Percentiles rank a stretch among this genome's conserved stretches.
These are phyloP conservation scores for Triops longicaudatus DNA, from an alignment of 1,140 invertebrate genomes.

Conservation along the genomic window DNA sequence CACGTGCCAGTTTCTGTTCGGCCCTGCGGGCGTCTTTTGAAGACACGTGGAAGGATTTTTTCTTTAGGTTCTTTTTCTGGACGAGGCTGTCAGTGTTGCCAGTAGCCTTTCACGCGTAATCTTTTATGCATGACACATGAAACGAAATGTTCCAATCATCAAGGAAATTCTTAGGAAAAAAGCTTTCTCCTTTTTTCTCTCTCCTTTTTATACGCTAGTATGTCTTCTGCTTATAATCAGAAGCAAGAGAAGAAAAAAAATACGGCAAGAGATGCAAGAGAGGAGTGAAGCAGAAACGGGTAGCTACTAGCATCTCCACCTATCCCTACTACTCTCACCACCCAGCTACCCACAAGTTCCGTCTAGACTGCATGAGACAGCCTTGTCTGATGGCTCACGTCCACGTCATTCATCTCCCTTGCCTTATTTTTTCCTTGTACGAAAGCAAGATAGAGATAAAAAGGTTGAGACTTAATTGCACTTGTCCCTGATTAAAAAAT, in stretches of 20 bases:
- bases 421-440: not conserved
- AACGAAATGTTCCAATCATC: not conserved
- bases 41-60: not conserved
- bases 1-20: not conserved
- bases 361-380: conserved; percentile 11
- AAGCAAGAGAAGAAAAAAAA: not conserved
- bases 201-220: not conserved
- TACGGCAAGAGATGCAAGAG: not conserved
- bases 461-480: not conserved
- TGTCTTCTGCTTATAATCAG: not conserved
- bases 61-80: not conserved
- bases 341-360: not conserved
- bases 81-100: not conserved
- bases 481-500: not conserved
- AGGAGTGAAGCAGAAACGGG: not conserved
- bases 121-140: not conserved
- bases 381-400: not conserved
- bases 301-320: not conserved
- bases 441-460: not conserved
- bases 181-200: not conserved
- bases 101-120: not conserved
- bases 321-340: not conserved
- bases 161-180: not conserved
- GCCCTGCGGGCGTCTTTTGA: not conserved
- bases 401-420: not conserved